Evolutionary conservation across 2,888 invertebrate species (phyloP).

Genomic region (Acronicta leporina): DNA sequence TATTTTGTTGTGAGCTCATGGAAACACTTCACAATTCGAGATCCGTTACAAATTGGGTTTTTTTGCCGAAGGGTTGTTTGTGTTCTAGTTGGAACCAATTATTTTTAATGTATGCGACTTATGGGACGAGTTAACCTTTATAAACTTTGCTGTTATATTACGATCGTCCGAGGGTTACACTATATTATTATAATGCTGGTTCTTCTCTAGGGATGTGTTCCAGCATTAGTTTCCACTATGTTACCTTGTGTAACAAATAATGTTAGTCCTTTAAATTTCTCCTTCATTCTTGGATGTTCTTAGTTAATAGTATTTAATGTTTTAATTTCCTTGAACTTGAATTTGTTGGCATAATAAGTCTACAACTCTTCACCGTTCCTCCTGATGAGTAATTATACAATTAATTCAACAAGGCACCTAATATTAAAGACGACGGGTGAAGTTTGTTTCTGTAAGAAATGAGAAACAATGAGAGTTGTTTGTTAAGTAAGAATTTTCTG

Average conservation of each 20-base stretch:
- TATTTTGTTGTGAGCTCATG: constrained; percentile 52
- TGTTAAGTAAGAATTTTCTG: constrained; percentile 64
- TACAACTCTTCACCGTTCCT: constrained; percentile 39
- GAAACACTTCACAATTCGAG: constrained; percentile 58
- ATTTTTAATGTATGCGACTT: constrained; percentile 63
- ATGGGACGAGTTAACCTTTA: constrained; percentile 61
- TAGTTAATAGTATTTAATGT: constrained; percentile 4
- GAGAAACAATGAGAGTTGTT: constrained; percentile 75
- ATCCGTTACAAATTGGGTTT: constrained; percentile 65
- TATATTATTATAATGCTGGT: constrained; percentile 50
- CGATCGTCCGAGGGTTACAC: constrained; percentile 42
- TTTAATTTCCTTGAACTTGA: constrained; percentile 29
- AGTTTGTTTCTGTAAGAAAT: constrained; percentile 77
- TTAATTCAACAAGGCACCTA: constrained; percentile 81
- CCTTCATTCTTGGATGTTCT: constrained; percentile 2
- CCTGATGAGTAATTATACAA: constrained; percentile 79
- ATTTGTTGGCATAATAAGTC: constrained; percentile 28
- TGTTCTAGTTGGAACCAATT: constrained; percentile 55
- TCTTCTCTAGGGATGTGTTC: constrained; percentile 47
- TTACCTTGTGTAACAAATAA: constrained; percentile 34
- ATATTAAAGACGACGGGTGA: constrained; percentile 68
- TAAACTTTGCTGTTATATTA: constrained; percentile 42
- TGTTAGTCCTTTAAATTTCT: constrained; percentile 5
- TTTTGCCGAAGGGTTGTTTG: constrained; percentile 48
- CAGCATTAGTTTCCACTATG: constrained; percentile 48